Conservation (phyloP, 2,113 vertebrate species). For the Tautogolabrus adspersus region DNA sequence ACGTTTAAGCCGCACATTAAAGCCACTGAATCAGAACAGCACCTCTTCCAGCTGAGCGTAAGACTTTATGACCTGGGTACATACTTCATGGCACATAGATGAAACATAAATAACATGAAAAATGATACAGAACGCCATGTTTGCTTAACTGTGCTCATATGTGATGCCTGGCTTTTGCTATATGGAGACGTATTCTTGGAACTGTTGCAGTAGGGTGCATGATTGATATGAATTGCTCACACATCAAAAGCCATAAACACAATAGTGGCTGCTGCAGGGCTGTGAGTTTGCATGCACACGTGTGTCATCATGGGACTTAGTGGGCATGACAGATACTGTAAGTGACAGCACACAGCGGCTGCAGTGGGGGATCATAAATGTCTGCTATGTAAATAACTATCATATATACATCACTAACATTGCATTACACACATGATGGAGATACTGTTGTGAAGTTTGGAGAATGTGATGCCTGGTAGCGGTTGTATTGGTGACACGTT, state of each 20-base stretch:
- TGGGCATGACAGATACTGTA: constrained; percentile 31
- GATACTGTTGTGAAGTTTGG: not conserved
- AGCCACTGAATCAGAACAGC: constrained; percentile 9
- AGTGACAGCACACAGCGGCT: constrained; percentile 32
- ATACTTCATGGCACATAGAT: constrained; percentile 6
- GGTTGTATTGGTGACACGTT: not conserved
- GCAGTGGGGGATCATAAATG: constrained; percentile 39
- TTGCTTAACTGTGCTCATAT: too few species aligned
- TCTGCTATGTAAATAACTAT: constrained; percentile 59
- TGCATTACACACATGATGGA: not conserved
- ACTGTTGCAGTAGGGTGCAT: constrained; percentile 3
- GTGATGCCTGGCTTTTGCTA: constrained; percentile 23
- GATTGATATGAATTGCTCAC: constrained; percentile 45
- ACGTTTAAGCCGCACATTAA: constrained; percentile 13
- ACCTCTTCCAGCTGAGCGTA: constrained; percentile 1
- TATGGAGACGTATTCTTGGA: constrained; percentile 44
- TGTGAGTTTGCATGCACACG: constrained; percentile 15
- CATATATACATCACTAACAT: constrained; percentile 11
- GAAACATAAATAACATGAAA: constrained; percentile 37
- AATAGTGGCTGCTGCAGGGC: constrained; percentile 7
- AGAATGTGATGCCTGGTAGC: not conserved
- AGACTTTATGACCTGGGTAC: not conserved
- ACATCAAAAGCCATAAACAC: constrained; percentile 46
- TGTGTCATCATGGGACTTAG: constrained; percentile 46
- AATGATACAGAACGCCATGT: constrained; percentile 29